Evolutionary conservation across 2,797 vertebrate species (phyloP).

Genomic region (Helicolenus hilgendorfi): DNA sequence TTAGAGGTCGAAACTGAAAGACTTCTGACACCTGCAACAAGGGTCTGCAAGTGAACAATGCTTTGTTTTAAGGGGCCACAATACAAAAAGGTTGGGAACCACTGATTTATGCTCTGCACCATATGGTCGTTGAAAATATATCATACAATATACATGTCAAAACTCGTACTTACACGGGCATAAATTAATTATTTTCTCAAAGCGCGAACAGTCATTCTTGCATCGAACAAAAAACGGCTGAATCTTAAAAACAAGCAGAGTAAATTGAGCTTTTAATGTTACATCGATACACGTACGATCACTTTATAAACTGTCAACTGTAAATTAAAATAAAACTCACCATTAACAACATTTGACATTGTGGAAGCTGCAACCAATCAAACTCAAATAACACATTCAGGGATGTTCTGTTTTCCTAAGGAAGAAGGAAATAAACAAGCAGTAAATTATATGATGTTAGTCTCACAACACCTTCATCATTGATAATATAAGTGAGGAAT

Average conservation of each 20-base stretch:
- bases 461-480: not conserved
- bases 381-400: slow-evolving; percentile 78
- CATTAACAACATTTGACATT: slow-evolving; percentile 65
- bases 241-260: slow-evolving; percentile 72
- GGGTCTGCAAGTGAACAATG: not conserved
- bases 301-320: not conserved
- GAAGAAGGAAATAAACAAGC: not conserved
- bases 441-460: not conserved
- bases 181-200: slow-evolving; percentile 18
- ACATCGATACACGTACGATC: not conserved
- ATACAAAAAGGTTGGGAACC: not conserved
- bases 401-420: slow-evolving; percentile 73
- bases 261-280: not conserved
- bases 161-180: slow-evolving; percentile 54
- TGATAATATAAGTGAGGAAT: not conserved
- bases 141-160: not conserved
- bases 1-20: not conserved
- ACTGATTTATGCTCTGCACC: not conserved
- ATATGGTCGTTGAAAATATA: not conserved
- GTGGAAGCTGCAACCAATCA: slow-evolving; percentile 22
- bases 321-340: slow-evolving; percentile 62
- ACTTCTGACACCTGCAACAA: not conserved
- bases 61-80: not conserved
- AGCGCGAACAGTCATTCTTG: slow-evolving; percentile 64
- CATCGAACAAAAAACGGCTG: slow-evolving; percentile 83